phyloP scores from a whole-genome alignment of 2,797 vertebrate species.

The Alcedo quadribrachys region DNA sequence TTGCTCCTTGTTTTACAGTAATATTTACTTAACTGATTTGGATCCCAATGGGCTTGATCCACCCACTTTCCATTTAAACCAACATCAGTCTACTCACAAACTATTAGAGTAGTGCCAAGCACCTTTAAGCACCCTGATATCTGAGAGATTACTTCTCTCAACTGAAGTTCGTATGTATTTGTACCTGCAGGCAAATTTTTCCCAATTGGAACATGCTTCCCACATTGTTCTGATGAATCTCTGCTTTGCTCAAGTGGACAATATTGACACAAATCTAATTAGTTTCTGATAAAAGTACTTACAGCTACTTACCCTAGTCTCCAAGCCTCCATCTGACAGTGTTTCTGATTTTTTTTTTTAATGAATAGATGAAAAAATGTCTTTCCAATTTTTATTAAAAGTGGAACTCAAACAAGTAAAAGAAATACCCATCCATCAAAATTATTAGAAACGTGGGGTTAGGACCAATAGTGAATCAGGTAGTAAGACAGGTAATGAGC shows the following conservation, averaged over 20 bases:
- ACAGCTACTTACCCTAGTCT: background rate
- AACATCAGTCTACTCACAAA: background rate
- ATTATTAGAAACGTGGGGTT: background rate
- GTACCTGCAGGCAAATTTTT: constrained; percentile 18
- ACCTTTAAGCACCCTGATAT: background rate
- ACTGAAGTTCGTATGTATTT: background rate
- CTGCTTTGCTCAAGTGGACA: background rate
- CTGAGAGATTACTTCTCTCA: background rate
- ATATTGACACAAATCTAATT: constrained; percentile 2
- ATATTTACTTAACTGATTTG: background rate
- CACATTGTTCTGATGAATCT: background rate
- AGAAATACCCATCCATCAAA: background rate
- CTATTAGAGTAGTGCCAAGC: background rate
- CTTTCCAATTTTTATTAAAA: constrained; percentile 12
- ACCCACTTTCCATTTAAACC: constrained; percentile 7
- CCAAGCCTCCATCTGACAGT: background rate
- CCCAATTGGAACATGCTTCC: background rate
- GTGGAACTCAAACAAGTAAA: background rate
- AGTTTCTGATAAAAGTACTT: constrained; percentile 4
- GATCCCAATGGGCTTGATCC: background rate
- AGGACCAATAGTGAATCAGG: background rate
- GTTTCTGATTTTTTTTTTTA: background rate
- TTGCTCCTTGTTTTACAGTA: background rate
- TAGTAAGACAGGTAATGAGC: background rate
- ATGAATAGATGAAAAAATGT: background rate